Conservation (phyloP, 2,113 vertebrate species). For the Phaethornis superciliosus region DNA sequence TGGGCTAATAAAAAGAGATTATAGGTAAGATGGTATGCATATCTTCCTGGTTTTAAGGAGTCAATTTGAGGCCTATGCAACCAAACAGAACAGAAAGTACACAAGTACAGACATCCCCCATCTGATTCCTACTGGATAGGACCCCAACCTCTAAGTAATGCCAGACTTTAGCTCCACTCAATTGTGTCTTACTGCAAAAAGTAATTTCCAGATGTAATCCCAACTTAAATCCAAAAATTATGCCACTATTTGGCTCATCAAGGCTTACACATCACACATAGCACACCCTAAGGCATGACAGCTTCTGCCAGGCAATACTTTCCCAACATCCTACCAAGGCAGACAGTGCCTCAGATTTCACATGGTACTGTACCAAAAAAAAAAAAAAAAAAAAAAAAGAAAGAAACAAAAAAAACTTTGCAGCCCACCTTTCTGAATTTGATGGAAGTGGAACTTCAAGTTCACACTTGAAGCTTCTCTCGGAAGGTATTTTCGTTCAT, state of each 20-base stretch:
- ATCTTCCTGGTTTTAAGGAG: background rate
- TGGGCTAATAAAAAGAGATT: background rate
- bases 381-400: background rate
- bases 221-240: slow-evolving; percentile 26
- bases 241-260: slow-evolving; percentile 14
- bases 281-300: background rate
- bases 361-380: background rate
- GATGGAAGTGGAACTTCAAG: too few relatives aligned
- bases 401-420: background rate
- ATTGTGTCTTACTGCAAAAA: slow-evolving; percentile 20
- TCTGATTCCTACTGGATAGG: slow-evolving; percentile 5
- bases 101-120: background rate
- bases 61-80: background rate
- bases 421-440: background rate
- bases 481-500: background rate
- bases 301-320: background rate
- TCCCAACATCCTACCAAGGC: background rate
- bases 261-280: background rate
- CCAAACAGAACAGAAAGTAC: background rate
- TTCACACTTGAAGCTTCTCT: background rate
- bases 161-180: slow-evolving; percentile 15
- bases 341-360: background rate
- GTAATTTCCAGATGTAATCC: slow-evolving; percentile 43
- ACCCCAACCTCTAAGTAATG: background rate
- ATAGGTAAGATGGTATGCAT: background rate